phyloP scores from a whole-genome alignment of 2,888 invertebrate genomes.

The Heliconius sara region DNA sequence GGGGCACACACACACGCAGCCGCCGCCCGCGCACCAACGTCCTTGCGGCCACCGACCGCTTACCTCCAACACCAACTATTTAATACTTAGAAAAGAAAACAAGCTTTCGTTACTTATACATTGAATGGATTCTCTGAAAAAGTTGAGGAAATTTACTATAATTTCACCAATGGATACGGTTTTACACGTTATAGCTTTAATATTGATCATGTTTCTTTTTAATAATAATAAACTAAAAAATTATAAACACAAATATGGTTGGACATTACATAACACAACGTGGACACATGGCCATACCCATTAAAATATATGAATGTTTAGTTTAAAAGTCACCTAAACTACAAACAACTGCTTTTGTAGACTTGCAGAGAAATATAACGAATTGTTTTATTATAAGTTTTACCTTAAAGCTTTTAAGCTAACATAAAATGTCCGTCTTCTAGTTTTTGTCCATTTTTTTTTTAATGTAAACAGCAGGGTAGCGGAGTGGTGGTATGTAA shows the following conservation, averaged over 20 bases:
- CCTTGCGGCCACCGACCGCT: constrained; percentile 81
- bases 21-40: constrained; percentile 82
- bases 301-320: neutral
- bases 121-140: constrained; percentile 23
- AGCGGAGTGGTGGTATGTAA: no score
- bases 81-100: constrained; percentile 45
- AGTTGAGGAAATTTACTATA: neutral
- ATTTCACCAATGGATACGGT: constrained; percentile 14
- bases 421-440: no score
- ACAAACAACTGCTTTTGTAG: neutral
- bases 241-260: constrained; percentile 14
- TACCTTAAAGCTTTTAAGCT: neutral
- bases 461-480: no score
- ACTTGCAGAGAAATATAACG: neutral
- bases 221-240: constrained; percentile 5
- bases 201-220: neutral
- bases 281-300: constrained; percentile 11
- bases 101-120: constrained; percentile 41
- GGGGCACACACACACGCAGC: constrained; percentile 52
- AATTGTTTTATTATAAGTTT: neutral
- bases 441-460: no score
- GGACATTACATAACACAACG: neutral
- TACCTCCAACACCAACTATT: constrained; percentile 47
- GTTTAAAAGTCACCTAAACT: neutral
- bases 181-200: neutral